Evolutionary conservation across 1,140 invertebrate genomes (phyloP).

Genomic region (Tetramorium alpestre): DNA sequence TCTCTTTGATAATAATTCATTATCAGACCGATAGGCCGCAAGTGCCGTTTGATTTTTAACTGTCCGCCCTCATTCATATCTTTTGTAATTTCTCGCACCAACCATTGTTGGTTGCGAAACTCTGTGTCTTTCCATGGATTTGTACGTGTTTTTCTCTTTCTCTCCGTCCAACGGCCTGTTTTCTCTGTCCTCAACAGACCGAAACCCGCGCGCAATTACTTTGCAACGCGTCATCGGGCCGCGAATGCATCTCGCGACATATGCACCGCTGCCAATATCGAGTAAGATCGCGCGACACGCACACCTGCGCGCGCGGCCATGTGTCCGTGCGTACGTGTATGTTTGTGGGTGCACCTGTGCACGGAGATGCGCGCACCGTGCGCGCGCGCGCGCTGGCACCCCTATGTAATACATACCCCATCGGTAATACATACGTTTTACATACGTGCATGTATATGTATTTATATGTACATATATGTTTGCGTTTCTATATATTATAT

Average conservation of each 20-base stretch:
- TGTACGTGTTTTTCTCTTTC: background rate
- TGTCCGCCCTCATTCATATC: background rate
- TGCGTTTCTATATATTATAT: background rate
- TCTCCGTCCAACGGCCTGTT: background rate
- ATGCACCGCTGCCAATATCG: conserved; percentile 52
- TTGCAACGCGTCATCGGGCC: conserved; percentile 28
- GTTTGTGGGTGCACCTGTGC: conserved; percentile 18
- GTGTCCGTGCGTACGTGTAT: background rate
- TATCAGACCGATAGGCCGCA: background rate
- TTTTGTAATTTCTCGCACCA: background rate
- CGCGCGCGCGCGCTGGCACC: background rate
- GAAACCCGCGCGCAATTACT: conserved; percentile 49
- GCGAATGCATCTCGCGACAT: conserved; percentile 55
- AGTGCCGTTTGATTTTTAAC: background rate
- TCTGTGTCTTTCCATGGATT: background rate
- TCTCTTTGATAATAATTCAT: no score
- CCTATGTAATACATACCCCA: conserved; percentile 47
- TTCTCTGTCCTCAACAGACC: background rate
- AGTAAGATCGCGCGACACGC: conserved; percentile 49
- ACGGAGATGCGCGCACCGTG: conserved; percentile 25
- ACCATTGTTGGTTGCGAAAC: no score
- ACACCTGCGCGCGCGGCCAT: conserved; percentile 23
- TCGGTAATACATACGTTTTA: conserved; percentile 14
- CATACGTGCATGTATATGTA: background rate
- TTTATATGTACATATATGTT: background rate